These are phyloP conservation scores for Apocrypta bakeri DNA, from an alignment of 1,140 invertebrate genomes.

Conservation along the genomic window DNA sequence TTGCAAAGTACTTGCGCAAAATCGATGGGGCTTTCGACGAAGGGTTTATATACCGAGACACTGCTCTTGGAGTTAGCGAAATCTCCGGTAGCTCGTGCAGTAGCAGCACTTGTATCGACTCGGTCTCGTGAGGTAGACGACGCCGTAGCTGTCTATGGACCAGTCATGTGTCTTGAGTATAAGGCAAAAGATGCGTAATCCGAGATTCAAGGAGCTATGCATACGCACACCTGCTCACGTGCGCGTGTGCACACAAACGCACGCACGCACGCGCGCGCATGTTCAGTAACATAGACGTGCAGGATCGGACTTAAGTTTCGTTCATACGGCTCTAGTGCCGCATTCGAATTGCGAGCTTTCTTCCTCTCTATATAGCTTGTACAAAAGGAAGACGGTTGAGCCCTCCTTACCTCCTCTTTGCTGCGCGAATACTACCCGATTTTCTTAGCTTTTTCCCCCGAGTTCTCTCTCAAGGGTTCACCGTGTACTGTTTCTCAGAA, in stretches of 20 bases:
- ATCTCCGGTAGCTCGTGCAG: slow-evolving; percentile 15
- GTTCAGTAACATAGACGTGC: too few relatives aligned
- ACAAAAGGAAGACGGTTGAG: slow-evolving; percentile 21
- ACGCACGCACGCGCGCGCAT: too few relatives aligned
- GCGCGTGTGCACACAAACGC: too few relatives aligned
- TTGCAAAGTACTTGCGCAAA: background rate
- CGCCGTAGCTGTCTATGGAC: background rate
- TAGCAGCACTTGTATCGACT: slow-evolving; percentile 40
- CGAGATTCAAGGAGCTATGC: slow-evolving; percentile 54
- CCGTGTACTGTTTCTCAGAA: too few relatives aligned
- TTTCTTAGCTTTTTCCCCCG: background rate
- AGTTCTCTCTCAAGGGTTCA: background rate
- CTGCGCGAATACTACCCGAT: background rate
- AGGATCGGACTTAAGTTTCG: slow-evolving; percentile 26
- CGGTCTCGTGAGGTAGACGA: background rate
- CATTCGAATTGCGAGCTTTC: slow-evolving; percentile 41
- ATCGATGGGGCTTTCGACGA: slow-evolving; percentile 16
- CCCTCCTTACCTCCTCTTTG: slow-evolving; percentile 17
- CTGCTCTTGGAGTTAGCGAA: background rate
- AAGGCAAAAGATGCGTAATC: slow-evolving; percentile 57
- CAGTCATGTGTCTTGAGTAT: slow-evolving; percentile 43
- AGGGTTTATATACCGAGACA: slow-evolving; percentile 1
- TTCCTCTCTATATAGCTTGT: background rate
- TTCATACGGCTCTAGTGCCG: slow-evolving; percentile 37
- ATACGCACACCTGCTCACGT: slow-evolving; percentile 21